Evolutionary conservation across 1,140 invertebrate genomes (phyloP).

Genomic region (Branchinecta lynchi): DNA sequence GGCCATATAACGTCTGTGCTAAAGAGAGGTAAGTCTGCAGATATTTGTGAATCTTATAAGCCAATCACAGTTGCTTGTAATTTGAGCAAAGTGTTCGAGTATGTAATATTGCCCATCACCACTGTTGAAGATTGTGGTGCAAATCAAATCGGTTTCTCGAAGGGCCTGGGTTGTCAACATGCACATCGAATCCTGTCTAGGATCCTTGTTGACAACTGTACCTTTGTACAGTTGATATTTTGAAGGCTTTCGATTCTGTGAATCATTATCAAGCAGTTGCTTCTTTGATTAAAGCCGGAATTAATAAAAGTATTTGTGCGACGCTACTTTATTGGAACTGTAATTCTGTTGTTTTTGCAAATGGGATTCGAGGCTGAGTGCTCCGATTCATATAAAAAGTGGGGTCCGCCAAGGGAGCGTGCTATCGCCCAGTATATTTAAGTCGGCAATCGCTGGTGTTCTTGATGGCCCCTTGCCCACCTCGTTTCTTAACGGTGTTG

Average conservation of each 20-base stretch:
- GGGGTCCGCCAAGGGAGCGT: conserved; percentile 7
- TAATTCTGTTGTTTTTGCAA: conserved; percentile 2
- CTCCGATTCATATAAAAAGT: conserved; percentile 2
- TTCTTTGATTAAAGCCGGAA: conserved; percentile 5
- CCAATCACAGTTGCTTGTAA: conserved; percentile 6
- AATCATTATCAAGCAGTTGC: no score
- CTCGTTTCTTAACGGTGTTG: conserved; percentile 1
- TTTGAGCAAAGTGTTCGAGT: conserved; percentile 1
- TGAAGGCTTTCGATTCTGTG: no score
- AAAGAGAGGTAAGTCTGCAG: conserved; percentile 5
- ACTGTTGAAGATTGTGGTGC: no score
- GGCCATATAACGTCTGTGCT: conserved; percentile 1
- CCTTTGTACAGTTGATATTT: conserved; percentile 9
- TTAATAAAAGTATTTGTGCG: conserved; percentile 7
- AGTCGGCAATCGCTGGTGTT: conserved; percentile 4
- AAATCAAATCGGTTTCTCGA: no score
- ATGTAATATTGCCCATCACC: conserved; percentile 9
- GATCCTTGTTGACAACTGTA: conserved; percentile 5
- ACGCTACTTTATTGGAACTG: neutral
- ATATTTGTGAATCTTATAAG: neutral
- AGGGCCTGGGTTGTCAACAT: conserved; percentile 9
- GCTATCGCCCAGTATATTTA: conserved; percentile 9
- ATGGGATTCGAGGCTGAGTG: no score
- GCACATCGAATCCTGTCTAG: neutral
- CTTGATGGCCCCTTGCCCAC: conserved; percentile 4